Base-by-base conservation (phyloP, 1,140 invertebrate genomes). In the Charaxes varanes region DNA sequence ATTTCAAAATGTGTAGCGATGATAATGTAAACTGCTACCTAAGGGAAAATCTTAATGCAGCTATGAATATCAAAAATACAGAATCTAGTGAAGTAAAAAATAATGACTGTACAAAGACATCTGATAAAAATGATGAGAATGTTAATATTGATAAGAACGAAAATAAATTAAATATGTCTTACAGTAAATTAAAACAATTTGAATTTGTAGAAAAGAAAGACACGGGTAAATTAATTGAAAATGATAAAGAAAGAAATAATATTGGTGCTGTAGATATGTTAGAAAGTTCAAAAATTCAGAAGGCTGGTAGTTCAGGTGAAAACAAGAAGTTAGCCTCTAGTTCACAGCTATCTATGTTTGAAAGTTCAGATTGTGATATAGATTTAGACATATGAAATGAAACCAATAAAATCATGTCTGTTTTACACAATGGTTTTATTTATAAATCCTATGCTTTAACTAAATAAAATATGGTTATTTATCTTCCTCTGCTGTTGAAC, bases 321-420 rank as follows among this genome's bases (percentile, higher is more conserved):
- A 37, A 31, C 24, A 43, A 47, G 34, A 47, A 50, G 56, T 52
- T 56, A 21, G 44, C 52, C 36, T 33, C 49, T 11, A 69, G 48
- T 53, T 79, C 77, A 26, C 76, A 84, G 65, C 65, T 71, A 50
- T 84, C 83, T 28, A 83, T 85, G 32, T 85, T 85, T 67, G 80
- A 85, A 53, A 83, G 55, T 61, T 72, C 67, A 11, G 77, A 84
- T 56, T 83, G 74, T 70, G 70, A 85, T 68, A 72, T 80, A 44
- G 79, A 76, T 61, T 68, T 85, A 42, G 76, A 85, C 57, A 58
- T 85, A 30, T 85, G 59, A 64, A 49, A 24, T 35, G 14, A 31
- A 8, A n/a, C n/a, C n/a, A 37, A 41, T 15, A 5, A 28, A 27
- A 15, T 28, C 37, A 19, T 41, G 18, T 24, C 16, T 24, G 17